Evolutionary conservation across 2,888 invertebrate genomes (phyloP).

Genomic region (Diarsia brunnea): DNA sequence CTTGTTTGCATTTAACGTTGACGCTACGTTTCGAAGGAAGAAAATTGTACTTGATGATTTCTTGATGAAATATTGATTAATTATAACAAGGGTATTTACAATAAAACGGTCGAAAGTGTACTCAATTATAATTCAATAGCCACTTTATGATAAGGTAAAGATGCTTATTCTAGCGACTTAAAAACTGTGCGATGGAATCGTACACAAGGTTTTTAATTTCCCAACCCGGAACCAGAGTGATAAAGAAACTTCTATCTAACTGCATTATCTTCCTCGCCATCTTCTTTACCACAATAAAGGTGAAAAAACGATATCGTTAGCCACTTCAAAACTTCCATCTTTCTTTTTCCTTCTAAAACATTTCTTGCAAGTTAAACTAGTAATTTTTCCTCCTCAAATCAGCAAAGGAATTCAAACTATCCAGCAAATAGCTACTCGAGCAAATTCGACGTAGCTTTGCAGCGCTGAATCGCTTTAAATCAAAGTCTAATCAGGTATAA

Average conservation of each 20-base stretch:
- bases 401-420: slow-evolving; percentile 41
- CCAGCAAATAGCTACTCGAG: slow-evolving; percentile 49
- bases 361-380: slow-evolving; percentile 21
- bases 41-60: too few relatives aligned
- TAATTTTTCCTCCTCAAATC: slow-evolving; percentile 31
- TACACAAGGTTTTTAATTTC: neutral
- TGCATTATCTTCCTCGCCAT: neutral
- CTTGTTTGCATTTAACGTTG: too few relatives aligned
- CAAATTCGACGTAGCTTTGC: slow-evolving; percentile 41
- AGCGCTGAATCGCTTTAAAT: slow-evolving; percentile 63
- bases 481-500: slow-evolving; percentile 64
- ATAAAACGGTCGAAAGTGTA: too few relatives aligned
- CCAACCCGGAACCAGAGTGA: neutral
- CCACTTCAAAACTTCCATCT: neutral
- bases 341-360: slow-evolving; percentile 5
- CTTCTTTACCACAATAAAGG: neutral
- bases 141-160: too few relatives aligned
- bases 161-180: too few relatives aligned
- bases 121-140: too few relatives aligned
- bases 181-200: too few relatives aligned
- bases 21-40: too few relatives aligned
- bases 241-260: neutral
- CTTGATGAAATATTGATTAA: too few relatives aligned
- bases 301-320: neutral
- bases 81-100: too few relatives aligned